phyloP scores from a whole-genome alignment of 2,113 vertebrate genomes.

The Mellivora capensis region DNA sequence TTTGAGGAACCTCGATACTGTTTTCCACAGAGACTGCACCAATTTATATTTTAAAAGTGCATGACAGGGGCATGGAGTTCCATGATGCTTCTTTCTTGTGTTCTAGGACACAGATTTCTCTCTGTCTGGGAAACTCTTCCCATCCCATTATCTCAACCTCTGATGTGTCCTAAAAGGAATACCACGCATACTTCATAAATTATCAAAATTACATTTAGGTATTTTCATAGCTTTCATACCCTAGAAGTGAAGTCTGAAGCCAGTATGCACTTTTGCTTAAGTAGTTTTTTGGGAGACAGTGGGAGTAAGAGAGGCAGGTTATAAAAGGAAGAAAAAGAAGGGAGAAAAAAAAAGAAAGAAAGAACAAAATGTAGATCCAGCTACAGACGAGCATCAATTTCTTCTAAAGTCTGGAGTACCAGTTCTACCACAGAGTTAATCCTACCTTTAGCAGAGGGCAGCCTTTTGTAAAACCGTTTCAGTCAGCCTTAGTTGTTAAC shows the following conservation, averaged over 20 bases:
- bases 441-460: too few species aligned
- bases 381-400: not conserved
- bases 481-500: not conserved
- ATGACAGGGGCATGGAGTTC: not conserved
- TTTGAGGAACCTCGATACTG: not conserved
- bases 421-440: not conserved
- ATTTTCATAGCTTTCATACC: too few species aligned
- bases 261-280: not conserved
- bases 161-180: not conserved
- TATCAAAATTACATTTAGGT: not conserved
- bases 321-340: not conserved
- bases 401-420: not conserved
- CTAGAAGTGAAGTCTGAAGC: not conserved
- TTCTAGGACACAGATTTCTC: not conserved
- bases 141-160: not conserved
- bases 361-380: not conserved
- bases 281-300: not conserved
- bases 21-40: not conserved
- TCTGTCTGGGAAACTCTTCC: not conserved
- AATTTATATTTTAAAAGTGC: not conserved
- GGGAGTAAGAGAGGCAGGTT: not conserved
- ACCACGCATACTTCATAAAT: not conserved
- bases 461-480: not conserved
- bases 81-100: not conserved
- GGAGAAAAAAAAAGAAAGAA: fast-evolving